These are phyloP conservation scores for Tenthredo livida DNA, from an alignment of 2,888 invertebrate species.

Conservation along the genomic window DNA sequence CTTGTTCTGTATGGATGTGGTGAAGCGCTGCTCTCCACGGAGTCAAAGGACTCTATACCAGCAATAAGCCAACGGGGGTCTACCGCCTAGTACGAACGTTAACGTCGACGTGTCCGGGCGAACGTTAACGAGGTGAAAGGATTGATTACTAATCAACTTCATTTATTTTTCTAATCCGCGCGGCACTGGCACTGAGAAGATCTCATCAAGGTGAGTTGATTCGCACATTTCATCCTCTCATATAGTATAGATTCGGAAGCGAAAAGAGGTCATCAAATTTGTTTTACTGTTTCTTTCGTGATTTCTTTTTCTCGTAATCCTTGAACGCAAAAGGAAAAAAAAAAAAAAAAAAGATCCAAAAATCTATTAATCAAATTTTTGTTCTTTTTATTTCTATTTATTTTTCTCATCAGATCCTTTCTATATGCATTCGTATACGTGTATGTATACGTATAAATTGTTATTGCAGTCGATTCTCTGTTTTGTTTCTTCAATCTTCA, in stretches of 20 bases:
- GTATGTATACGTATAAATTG: neutral
- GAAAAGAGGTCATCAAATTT: neutral
- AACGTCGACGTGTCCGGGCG: slow-evolving; percentile 24
- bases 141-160: neutral
- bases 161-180: neutral
- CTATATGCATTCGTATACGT: too few species aligned
- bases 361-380: too few species aligned
- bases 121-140: slow-evolving; percentile 8
- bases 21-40: slow-evolving; percentile 26
- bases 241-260: neutral
- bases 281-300: neutral
- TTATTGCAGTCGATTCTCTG: neutral
- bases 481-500: neutral
- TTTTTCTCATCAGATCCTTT: too few species aligned
- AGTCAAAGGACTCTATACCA: slow-evolving; percentile 45
- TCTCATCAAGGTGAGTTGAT: slow-evolving; percentile 6
- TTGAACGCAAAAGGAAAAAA: neutral
- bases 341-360: too few species aligned
- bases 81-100: slow-evolving; percentile 19
- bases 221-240: neutral
- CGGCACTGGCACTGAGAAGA: neutral
- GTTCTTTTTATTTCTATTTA: neutral
- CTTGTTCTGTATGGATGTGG: slow-evolving; percentile 18
- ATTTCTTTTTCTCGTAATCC: neutral
- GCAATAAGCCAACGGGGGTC: slow-evolving; percentile 13